Percentiles rank a stretch among this genome's conserved stretches.
Evolutionary conservation across 1,140 invertebrate genomes (phyloP).

Genomic region (Delia radicum): DNA sequence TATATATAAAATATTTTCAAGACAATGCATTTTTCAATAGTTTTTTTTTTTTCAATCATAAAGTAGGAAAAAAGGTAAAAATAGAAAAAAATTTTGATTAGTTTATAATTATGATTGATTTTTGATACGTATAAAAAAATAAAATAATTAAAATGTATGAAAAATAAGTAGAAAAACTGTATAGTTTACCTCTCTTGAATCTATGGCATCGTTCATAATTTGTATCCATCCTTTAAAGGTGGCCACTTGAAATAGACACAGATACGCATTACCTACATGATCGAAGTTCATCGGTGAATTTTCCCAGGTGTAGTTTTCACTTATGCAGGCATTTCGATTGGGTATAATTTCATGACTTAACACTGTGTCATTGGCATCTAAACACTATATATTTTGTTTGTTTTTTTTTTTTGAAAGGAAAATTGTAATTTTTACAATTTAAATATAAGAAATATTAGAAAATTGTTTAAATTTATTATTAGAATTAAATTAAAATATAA

Average conservation of each 20-base stretch:
- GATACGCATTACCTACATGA: conserved; percentile 94
- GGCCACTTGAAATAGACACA: conserved; percentile 97
- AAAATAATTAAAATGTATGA: not conserved
- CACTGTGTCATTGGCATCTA: conserved; percentile 77
- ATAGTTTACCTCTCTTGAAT: conserved; percentile 80
- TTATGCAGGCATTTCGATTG: conserved; percentile 77
- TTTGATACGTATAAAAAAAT: not conserved
- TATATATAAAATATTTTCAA: not conserved
- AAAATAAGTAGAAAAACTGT: not conserved
- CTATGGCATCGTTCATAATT: conserved; percentile 98
- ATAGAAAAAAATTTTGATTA: conserved; percentile 27
- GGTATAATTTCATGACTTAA: conserved; percentile 85
- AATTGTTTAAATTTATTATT: not conserved
- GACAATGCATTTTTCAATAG: not conserved
- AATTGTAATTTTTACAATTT: too few species aligned
- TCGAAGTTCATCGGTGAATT: conserved; percentile 98
- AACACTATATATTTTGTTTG: conserved; percentile 67
- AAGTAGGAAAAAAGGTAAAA: conserved; percentile 21
- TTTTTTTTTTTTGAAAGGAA: conserved; percentile 26
- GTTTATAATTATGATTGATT: not conserved
- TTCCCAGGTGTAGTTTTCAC: conserved; percentile 91
- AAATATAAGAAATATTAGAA: not conserved
- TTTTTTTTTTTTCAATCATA: not conserved
- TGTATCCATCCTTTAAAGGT: conserved; percentile 95
- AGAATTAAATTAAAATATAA: not conserved